Conservation (phyloP, 2,888 invertebrate genomes). For the Watsonalla cultraria region DNA sequence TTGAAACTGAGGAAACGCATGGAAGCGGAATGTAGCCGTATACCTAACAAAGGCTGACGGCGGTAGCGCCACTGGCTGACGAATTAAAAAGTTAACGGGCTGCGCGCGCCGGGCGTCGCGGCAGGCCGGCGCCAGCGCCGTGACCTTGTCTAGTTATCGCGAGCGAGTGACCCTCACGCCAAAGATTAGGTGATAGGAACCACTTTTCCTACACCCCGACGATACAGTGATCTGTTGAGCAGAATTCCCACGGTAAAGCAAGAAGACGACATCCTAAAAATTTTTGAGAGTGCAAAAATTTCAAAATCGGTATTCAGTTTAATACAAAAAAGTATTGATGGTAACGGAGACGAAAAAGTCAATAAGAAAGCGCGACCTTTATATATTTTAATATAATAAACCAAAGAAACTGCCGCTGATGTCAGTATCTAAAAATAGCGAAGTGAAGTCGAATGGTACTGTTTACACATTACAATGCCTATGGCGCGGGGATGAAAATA, state of each 20-base stretch:
- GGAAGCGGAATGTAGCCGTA: conserved; percentile 39
- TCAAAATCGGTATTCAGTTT: not conserved
- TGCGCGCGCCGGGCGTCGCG: conserved; percentile 59
- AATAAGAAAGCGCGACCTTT: conserved; percentile 38
- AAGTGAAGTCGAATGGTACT: conserved; percentile 53
- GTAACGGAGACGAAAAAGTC: conserved; percentile 8
- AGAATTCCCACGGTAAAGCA: conserved; percentile 1
- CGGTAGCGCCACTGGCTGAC: conserved; percentile 56
- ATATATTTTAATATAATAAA: conserved; percentile 43
- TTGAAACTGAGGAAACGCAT: conserved; percentile 18
- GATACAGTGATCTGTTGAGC: conserved; percentile 12
- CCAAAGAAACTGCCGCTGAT: conserved; percentile 55
- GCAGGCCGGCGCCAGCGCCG: conserved; percentile 68
- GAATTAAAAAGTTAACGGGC: conserved; percentile 74
- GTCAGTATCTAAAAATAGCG: conserved; percentile 65
- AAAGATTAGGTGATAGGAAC: conserved; percentile 58
- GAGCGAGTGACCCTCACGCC: conserved; percentile 65
- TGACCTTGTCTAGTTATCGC: conserved; percentile 76
- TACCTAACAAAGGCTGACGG: conserved; percentile 54
- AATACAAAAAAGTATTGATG: conserved; percentile 3
- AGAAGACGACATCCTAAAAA: too few species aligned
- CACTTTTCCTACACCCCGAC: conserved; percentile 34
- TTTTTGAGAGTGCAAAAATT: too few species aligned
- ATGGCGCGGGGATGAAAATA: conserved; percentile 40
- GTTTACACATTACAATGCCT: conserved; percentile 47